Base-by-base conservation (phyloP, 2,888 invertebrate genomes). In the Epirrita christyi region DNA sequence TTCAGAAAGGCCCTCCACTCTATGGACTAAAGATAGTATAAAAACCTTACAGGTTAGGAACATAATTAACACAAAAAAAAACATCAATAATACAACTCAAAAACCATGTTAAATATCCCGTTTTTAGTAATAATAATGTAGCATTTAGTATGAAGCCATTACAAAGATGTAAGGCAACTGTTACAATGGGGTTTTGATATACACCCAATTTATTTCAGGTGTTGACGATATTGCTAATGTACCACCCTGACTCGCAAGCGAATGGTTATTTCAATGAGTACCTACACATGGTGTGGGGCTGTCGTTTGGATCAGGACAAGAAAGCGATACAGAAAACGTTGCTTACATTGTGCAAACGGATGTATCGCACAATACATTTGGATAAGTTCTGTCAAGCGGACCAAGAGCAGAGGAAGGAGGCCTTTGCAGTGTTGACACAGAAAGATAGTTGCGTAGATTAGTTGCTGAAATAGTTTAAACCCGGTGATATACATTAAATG, bases 231-330 rank as follows among this genome's bases (percentile, higher is more conserved):
- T 74, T 91, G 0, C 67, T 92, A 9, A 85, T 89, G 87, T 78
- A 86, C 57, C 91, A 92, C 55, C 90, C 91, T 0, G 76, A 70
- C 9, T 83, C 90, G 0, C 82, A 83, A 69, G 68, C 79, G 0
- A 76, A 78, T 11, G 76, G 76, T 0, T 61, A 86, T 0, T 67
- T 91, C 8, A 79, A 80, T 52, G 81, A 88, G 4, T 91, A 86
- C 56, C 63, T 88, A 0, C 91, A 91, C 68, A 81, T 90, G 84
- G 85, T 85, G 0, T 76, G 85, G 59, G 78, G 85, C 0, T 87
- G 88, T 52, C 79, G 89, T 0, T 70, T 79, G 0, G 83, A 81
- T 38, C 75, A 75, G 21, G 85, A 85, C 49, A 88, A 90, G 70
- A 86, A 83, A 48, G 90, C 89, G 0, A 65, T 88, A 2, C 75